Evolutionary conservation across 1,140 invertebrate species (phyloP), one percentile per base, ranked within the genome.

Genomic region (Drosophila erecta): DNA sequence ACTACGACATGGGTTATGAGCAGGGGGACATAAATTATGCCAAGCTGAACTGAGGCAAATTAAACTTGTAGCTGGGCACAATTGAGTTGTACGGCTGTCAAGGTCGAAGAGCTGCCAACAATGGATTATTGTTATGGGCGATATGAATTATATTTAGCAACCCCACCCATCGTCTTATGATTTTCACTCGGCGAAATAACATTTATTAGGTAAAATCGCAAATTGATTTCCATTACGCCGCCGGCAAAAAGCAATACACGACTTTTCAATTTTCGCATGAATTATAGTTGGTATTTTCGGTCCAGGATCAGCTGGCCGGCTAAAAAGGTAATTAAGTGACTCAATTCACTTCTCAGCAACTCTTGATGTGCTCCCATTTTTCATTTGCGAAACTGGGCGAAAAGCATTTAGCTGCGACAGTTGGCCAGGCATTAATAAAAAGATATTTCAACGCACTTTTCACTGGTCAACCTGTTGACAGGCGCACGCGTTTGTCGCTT

Each of bases 401-500:
- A 43, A 77, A 62, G 46, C 76, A 79, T 74, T 74, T 71, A 59
- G 54, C 51, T 11, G 22, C 30, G 59, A 51, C 71, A 35, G 40
- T 55, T 47, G 59, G 62, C 53, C 65, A 24, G 33, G 71, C 65
- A 75, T 76, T 67, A 81, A 81, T 81, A 85, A 81, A 86, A 71
- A 86, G 53, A 69, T 62, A 83, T 83, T 81, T 81, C 74, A 54
- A 81, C 79, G 79, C 79, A 81, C 79, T 81, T 81, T 81, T 59
- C 53, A 37, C 49, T 30, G 54, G 20, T 35, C 61, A 66, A 54
- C 61, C 61, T 66, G 73, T 76, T 58, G 61, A 65, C 47, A 46
- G 53, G 15, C 71, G 47, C 60, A 54, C 53, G 71, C 59, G 71
- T 49, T 76, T 55, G 73, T 65, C 73, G 60, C 71, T 76, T 59